Evolutionary conservation across 1,140 invertebrate species (phyloP), one percentile per base, ranked within the genome.

Genomic region (Philotrypesis tridentata): DNA sequence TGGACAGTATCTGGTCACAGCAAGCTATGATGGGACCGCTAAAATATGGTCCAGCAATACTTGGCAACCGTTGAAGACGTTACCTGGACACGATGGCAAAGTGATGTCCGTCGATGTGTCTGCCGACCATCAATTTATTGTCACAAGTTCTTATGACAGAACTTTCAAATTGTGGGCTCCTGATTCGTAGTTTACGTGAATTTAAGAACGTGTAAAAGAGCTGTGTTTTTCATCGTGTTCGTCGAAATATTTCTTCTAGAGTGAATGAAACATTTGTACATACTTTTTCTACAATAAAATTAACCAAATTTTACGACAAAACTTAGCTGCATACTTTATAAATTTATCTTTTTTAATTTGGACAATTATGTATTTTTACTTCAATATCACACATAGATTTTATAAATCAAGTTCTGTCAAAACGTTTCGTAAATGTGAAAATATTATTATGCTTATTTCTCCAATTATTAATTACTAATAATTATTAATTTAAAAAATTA

Each of bases 131-230:
- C 96, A 97, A 86, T 99, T 95, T 87, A 98, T 99, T 83, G 97
- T 95, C 3, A 98, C 97, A 1, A 95, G 95, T 82, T 99, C 98
- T 0, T 99, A 97, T 90, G 99, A 99, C 92, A 93, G 98, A 84
- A 99, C 99, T 1, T 99, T 99, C 89, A 99, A 99, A 92, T 90
- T 99, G 4, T 99, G 98, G 99, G 94, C 97, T 6, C 96, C 97
- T 0, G 97, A 98, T n/a, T 70, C 21, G 1, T 81, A 81, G 27
- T 27, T 29, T 60, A 33, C 70, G 40, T 60, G 60, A 55, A 37
- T 37, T 37, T 37, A 55, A 72, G 21, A n/a, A 27, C n/a, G 14
- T 29, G 21, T 1, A 40, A 40, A 27, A n/a, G 21, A n/a, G 40
- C 9, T 9, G 29, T 29, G 33, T 63, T 63, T 71, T 68, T 27